phyloP scores from a whole-genome alignment of 2,888 invertebrate genomes.

The Entomobrya proxima region DNA sequence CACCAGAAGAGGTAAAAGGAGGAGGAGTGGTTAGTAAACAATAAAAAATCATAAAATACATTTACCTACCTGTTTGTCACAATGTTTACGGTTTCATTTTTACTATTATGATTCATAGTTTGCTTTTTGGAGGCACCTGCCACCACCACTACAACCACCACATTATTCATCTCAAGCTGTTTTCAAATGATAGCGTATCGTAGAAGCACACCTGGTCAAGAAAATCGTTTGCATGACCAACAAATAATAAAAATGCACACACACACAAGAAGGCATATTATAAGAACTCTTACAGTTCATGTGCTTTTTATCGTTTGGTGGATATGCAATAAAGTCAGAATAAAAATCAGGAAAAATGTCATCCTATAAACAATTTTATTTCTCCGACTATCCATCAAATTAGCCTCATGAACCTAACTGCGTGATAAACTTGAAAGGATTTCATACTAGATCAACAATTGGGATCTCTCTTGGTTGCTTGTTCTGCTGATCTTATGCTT shows the following conservation, averaged over 20 bases:
- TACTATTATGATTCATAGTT: constrained; percentile 35
- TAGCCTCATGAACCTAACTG: constrained; percentile 28
- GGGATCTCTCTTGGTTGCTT: not conserved
- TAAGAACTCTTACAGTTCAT: not conserved
- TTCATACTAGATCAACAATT: constrained; percentile 1
- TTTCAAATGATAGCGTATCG: constrained; percentile 42
- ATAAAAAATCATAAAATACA: constrained; percentile 18
- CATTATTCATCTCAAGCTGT: constrained; percentile 15
- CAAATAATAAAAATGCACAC: not conserved
- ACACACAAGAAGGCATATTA: not conserved
- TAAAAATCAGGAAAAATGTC: constrained; percentile 20
- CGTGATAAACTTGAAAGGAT: constrained; percentile 18
- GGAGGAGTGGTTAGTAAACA: constrained; percentile 37
- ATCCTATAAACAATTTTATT: constrained; percentile 28
- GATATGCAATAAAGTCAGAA: constrained; percentile 4
- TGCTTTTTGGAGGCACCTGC: constrained; percentile 18
- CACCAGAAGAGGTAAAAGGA: not conserved
- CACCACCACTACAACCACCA: not conserved
- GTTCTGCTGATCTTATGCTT: not conserved
- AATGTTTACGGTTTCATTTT: constrained; percentile 45
- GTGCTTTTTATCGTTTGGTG: not conserved
- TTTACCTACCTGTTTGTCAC: constrained; percentile 52
- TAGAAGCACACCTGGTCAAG: constrained; percentile 50
- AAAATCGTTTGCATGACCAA: constrained; percentile 13
- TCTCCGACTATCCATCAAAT: constrained; percentile 30